phyloP scores from a whole-genome alignment of 2,888 invertebrate genomes.

The Amphipyra tragopoginis region DNA sequence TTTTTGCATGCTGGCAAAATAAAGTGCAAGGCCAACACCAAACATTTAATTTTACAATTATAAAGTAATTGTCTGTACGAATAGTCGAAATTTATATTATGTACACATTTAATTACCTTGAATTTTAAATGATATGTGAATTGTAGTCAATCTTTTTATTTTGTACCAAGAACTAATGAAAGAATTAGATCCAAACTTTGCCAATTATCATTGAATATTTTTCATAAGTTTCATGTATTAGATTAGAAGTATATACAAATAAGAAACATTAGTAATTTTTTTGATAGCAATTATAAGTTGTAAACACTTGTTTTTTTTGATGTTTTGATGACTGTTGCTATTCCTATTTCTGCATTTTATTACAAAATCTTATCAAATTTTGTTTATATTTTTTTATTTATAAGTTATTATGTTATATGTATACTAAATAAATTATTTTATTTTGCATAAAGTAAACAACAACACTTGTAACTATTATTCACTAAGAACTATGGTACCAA shows the following conservation, averaged over 20 bases:
- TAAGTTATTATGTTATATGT: background rate
- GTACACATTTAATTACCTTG: slow-evolving; percentile 20
- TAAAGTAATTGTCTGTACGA: slow-evolving; percentile 22
- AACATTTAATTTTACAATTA: slow-evolving; percentile 12
- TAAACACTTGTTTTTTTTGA: background rate
- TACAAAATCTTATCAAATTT: background rate
- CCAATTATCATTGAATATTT: background rate
- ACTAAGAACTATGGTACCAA: too few species aligned
- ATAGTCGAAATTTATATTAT: slow-evolving; percentile 5
- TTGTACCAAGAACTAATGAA: slow-evolving; percentile 17
- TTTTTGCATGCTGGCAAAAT: slow-evolving; percentile 59
- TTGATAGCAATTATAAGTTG: background rate
- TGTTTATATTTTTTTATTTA: background rate
- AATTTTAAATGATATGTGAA: slow-evolving; percentile 11
- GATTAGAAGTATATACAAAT: slow-evolving; percentile 1
- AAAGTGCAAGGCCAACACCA: slow-evolving; percentile 51
- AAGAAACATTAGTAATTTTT: background rate
- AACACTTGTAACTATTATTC: too few species aligned
- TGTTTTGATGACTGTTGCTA: background rate
- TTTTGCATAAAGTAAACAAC: too few species aligned
- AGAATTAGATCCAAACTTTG: background rate
- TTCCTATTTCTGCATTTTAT: background rate
- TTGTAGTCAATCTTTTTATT: slow-evolving; percentile 17
- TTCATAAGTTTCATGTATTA: background rate
- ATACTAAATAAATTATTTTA: too few species aligned